Conservation (phyloP, 2,113 vertebrate genomes). For the Anoplopoma fimbria region DNA sequence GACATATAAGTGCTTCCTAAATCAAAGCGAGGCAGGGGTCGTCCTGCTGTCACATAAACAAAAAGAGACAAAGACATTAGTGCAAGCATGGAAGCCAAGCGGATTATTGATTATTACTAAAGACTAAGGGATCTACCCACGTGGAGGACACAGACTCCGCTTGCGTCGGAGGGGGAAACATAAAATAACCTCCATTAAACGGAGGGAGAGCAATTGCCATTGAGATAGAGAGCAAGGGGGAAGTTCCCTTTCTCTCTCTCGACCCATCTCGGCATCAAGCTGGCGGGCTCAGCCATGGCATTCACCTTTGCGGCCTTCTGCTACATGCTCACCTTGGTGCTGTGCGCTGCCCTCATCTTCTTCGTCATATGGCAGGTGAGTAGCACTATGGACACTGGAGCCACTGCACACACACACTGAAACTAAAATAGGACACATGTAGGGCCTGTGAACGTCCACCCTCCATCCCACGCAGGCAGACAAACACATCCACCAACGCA, state of each 20-base stretch:
- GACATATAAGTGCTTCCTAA: conserved; percentile 62
- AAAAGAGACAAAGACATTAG: conserved; percentile 46
- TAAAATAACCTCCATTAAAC: conserved; percentile 35
- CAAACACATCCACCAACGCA: conserved; percentile 65
- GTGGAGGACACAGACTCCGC: conserved; percentile 48
- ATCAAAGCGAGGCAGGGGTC: conserved; percentile 43
- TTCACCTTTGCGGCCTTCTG: conserved; percentile 99
- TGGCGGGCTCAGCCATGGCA: conserved; percentile 88
- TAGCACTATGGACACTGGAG: conserved; percentile 49
- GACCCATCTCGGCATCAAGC: conserved; percentile 64
- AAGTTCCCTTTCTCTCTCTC: conserved; percentile 68
- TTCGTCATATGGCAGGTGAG: conserved; percentile 99
- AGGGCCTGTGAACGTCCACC: conserved; percentile 28
- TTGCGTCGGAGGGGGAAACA: conserved; percentile 19
- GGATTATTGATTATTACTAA: conserved; percentile 57
- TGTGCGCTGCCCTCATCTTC: conserved; percentile 96
- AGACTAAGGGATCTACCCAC: conserved; percentile 44
- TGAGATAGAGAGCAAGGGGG: conserved; percentile 55
- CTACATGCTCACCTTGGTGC: conserved; percentile 97
- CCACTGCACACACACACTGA: not conserved
- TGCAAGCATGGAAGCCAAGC: conserved; percentile 23
- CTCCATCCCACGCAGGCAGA: conserved; percentile 63
- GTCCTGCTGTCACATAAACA: conserved; percentile 48
- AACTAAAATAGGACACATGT: conserved; percentile 22
- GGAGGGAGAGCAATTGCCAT: conserved; percentile 32